Conservation (phyloP, 2,797 vertebrate genomes). For the Arremon aurantiirostris region DNA sequence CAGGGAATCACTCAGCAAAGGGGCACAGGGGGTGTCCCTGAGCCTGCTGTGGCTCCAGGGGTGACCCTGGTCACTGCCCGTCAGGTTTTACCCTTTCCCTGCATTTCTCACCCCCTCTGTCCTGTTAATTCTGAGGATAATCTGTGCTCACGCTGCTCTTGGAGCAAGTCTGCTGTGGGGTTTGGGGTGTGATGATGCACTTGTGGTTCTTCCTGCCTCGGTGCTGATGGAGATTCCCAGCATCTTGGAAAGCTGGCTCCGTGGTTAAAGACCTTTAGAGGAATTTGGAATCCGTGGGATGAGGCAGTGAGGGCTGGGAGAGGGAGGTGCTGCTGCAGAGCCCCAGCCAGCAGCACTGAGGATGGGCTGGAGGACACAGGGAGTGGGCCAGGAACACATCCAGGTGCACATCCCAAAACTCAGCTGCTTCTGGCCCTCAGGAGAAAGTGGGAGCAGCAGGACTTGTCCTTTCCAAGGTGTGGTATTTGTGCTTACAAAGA, state of each 20-base stretch:
- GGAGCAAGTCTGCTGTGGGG: background rate
- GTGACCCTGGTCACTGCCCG: background rate
- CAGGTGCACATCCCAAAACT: background rate
- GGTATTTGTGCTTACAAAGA: background rate
- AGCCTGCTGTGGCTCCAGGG: background rate
- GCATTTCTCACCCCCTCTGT: background rate
- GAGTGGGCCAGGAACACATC: background rate
- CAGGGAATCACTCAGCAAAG: background rate
- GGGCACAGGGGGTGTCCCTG: rapidly evolving
- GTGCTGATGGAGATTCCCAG: background rate
- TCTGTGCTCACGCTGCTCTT: background rate
- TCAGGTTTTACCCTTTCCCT: rapidly evolving
- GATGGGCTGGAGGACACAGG: background rate
- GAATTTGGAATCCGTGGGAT: background rate
- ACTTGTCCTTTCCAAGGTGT: background rate
- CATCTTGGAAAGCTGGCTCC: background rate
- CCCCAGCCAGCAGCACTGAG: background rate
- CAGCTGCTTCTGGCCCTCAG: background rate
- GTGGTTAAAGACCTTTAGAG: background rate
- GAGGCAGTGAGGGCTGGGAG: background rate
- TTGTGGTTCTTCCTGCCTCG: background rate
- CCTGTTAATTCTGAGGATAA: background rate
- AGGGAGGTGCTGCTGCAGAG: background rate
- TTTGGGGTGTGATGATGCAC: background rate
- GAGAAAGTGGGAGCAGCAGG: background rate